A percentile compares a stretch with the other conserved stretches of the same genome.
Conservation (phyloP, 23 tunicate genomes). For the Trididemnum clinides region DNA sequence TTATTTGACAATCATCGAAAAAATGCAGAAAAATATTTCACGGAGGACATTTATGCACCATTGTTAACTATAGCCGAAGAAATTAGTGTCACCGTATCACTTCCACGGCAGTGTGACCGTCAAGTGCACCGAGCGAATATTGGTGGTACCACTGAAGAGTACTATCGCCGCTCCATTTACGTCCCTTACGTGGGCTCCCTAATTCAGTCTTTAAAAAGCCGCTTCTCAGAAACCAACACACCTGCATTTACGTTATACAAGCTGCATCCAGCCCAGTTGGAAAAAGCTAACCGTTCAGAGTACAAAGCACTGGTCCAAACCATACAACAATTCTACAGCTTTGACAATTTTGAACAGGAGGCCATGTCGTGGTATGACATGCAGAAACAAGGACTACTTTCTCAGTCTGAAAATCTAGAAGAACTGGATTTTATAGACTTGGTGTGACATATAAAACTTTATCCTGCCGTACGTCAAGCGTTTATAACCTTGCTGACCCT, state of each 20-base stretch:
- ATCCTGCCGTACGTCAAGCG: conserved; percentile 35
- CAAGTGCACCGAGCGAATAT: neutral
- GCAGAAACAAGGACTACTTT: conserved; percentile 5
- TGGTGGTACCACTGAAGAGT: neutral
- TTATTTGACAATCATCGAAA: neutral
- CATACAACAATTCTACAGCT: neutral
- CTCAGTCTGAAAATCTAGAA: conserved; percentile 15
- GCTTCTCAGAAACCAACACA: neutral
- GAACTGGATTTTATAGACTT: conserved; percentile 14
- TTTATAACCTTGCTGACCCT: conserved; percentile 24
- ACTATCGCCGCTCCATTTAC: conserved; percentile 18
- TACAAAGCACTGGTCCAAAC: conserved; percentile 17
- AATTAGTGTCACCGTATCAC: neutral
- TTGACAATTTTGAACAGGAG: conserved; percentile 8
- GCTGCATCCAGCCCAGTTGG: conserved; percentile 12
- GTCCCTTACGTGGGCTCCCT: conserved; percentile 14
- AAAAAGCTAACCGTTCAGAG: conserved; percentile 12
- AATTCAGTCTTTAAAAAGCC: conserved; percentile 8
- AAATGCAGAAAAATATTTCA: neutral
- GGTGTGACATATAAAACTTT: conserved; percentile 19
- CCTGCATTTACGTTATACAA: neutral
- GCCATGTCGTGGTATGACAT: conserved; percentile 35
- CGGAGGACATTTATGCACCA: neutral
- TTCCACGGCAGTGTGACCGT: neutral
- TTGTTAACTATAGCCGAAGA: neutral